These are phyloP conservation scores for Trachelus troglodyta DNA, from an alignment of 2,888 invertebrate species.

Conservation along the genomic window DNA sequence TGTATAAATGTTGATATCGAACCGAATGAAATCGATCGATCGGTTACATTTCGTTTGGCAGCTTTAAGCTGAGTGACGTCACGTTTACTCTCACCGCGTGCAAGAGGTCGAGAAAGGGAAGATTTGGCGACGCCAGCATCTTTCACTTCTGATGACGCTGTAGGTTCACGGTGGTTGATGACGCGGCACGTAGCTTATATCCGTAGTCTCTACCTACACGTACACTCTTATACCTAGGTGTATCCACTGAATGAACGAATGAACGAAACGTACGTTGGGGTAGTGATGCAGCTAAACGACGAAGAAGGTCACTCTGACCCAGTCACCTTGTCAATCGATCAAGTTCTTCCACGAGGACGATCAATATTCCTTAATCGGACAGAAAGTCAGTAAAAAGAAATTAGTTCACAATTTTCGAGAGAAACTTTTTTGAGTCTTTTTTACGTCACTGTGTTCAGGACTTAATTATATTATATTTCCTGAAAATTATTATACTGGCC, in stretches of 20 bases:
- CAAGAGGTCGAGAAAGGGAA: constrained; percentile 50
- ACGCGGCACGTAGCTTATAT: constrained; percentile 55
- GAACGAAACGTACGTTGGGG: constrained; percentile 33
- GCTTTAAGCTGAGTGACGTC: constrained; percentile 56
- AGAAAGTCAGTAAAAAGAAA: not conserved
- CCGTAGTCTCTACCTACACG: constrained; percentile 22
- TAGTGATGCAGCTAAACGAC: constrained; percentile 26
- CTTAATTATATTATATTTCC: not conserved
- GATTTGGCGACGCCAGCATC: constrained; percentile 60
- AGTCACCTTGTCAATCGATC: constrained; percentile 30
- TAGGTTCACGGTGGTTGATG: constrained; percentile 54
- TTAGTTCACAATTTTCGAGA: too few relatives aligned
- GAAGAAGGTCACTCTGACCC: constrained; percentile 54
- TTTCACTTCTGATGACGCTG: constrained; percentile 58
- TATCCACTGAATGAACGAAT: constrained; percentile 40
- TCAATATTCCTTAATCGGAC: not conserved
- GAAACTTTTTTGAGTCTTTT: too few relatives aligned
- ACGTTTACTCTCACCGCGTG: constrained; percentile 55
- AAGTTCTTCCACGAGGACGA: not conserved
- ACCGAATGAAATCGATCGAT: constrained; percentile 36
- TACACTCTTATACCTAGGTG: constrained; percentile 20
- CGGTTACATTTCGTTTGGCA: constrained; percentile 40
- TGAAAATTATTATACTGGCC: not conserved
- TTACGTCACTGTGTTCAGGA: too few relatives aligned
- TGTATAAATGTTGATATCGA: not conserved